Evolutionary conservation across 2,113 vertebrate species (phyloP).

Genomic region (Deroptyus accipitrinus): DNA sequence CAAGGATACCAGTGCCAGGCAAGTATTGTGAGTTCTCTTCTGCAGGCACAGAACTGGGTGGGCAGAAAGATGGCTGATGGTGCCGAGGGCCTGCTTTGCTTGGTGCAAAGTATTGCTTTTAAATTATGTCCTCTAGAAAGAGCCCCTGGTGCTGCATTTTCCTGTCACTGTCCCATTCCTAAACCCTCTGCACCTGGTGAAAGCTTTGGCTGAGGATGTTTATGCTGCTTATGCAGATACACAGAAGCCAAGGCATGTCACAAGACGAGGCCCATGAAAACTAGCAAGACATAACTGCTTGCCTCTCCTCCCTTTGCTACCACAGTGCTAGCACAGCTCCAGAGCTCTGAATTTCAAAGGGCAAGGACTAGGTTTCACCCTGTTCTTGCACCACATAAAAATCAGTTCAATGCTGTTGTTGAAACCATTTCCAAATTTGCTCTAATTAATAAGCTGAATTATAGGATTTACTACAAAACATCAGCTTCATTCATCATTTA

Average conservation of each 20-base stretch:
- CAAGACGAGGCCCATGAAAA: not conserved
- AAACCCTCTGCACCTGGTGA: not conserved
- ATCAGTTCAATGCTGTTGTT: not conserved
- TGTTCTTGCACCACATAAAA: not conserved
- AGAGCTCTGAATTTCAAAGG: not conserved
- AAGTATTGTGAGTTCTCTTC: rapidly evolving
- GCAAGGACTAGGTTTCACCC: not conserved
- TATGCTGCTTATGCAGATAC: not conserved
- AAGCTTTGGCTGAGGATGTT: not conserved
- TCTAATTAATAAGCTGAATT: not conserved
- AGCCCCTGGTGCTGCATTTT: not conserved
- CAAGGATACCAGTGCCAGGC: not conserved
- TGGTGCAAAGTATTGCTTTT: not conserved
- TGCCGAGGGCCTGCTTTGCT: not conserved
- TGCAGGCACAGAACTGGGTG: not conserved
- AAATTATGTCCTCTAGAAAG: not conserved
- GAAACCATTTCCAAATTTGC: not conserved
- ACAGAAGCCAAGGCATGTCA: not conserved
- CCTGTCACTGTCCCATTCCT: not conserved
- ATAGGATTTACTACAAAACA: not conserved
- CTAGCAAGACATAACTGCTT: not conserved
- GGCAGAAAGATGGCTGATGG: not conserved
- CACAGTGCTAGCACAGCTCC: not conserved
- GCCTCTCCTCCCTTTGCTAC: not conserved
- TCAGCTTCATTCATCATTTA: not conserved